Percentiles rank a stretch among this genome's conserved stretches.
Evolutionary conservation across 2,888 invertebrate species (phyloP).

Genomic region (Gandaritis pyraliata): DNA sequence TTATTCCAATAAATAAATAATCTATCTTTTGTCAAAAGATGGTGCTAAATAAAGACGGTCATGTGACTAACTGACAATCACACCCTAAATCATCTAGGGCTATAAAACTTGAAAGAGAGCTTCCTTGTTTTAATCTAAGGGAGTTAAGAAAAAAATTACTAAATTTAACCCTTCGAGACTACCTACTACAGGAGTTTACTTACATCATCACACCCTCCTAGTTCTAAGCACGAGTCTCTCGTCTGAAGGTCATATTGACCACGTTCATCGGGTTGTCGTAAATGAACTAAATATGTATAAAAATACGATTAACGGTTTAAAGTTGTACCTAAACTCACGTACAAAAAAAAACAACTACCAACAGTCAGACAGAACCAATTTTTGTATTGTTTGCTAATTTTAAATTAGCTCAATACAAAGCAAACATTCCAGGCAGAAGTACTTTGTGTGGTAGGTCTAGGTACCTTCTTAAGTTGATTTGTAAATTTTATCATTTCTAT

Average conservation of each 20-base stretch:
- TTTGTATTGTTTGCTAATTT: too few species aligned
- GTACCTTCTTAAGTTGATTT: neutral
- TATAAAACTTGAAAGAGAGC: too few species aligned
- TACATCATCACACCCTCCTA: neutral
- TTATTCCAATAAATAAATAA: conserved; percentile 4
- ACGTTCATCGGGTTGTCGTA: neutral
- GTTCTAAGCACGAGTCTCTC: neutral
- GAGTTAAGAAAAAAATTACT: too few species aligned
- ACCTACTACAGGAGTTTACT: neutral
- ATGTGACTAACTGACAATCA: too few species aligned
- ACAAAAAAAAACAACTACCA: too few species aligned
- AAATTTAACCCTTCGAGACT: too few species aligned
- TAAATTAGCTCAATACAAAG: neutral
- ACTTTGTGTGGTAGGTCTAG: neutral
- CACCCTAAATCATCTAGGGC: too few species aligned
- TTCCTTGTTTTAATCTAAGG: too few species aligned
- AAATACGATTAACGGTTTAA: too few species aligned
- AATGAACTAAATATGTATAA: conserved; percentile 1
- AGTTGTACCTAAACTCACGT: too few species aligned
- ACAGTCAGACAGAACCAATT: too few species aligned
- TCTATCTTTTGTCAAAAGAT: neutral
- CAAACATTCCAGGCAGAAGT: neutral
- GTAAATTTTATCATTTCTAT: conserved; percentile 15
- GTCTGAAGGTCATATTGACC: neutral
- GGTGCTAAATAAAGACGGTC: too few species aligned